phyloP scores from a whole-genome alignment of 2,888 invertebrate genomes.

The Eristalinus sepulchralis region DNA sequence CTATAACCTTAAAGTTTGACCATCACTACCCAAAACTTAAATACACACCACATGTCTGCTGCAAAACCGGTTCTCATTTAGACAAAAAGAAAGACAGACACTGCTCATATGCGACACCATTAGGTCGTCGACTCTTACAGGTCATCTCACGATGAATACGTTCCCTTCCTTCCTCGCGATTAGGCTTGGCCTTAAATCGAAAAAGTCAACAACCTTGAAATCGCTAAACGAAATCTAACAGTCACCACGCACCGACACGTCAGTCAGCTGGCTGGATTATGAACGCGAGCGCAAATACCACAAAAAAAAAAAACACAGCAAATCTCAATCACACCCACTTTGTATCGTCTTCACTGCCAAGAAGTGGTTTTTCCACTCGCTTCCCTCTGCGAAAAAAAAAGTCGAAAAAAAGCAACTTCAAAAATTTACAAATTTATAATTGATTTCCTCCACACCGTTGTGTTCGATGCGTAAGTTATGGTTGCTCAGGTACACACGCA shows the following conservation, averaged over 20 bases:
- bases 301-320: slow-evolving; percentile 18
- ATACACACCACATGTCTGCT: background rate
- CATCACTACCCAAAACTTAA: background rate
- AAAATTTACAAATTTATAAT: background rate
- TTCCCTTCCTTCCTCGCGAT: background rate
- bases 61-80: background rate
- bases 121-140: background rate
- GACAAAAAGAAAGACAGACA: background rate
- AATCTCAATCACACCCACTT: slow-evolving; percentile 45
- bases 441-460: background rate
- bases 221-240: slow-evolving; percentile 15
- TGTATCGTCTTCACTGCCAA: background rate
- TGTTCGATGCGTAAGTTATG: slow-evolving; percentile 17
- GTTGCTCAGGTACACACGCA: slow-evolving; percentile 36
- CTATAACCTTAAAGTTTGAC: background rate
- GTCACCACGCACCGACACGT: background rate
- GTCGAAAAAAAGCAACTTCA: background rate
- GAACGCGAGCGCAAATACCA: background rate
- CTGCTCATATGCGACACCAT: background rate
- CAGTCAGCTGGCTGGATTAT: slow-evolving; percentile 19
- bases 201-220: slow-evolving; percentile 39
- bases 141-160: background rate
- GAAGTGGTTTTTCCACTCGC: background rate
- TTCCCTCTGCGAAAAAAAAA: background rate
- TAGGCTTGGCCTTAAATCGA: background rate